Evolutionary conservation across 1,140 invertebrate genomes (phyloP), one percentile per base, ranked within the genome.

Genomic region (Brachionus sp.): DNA sequence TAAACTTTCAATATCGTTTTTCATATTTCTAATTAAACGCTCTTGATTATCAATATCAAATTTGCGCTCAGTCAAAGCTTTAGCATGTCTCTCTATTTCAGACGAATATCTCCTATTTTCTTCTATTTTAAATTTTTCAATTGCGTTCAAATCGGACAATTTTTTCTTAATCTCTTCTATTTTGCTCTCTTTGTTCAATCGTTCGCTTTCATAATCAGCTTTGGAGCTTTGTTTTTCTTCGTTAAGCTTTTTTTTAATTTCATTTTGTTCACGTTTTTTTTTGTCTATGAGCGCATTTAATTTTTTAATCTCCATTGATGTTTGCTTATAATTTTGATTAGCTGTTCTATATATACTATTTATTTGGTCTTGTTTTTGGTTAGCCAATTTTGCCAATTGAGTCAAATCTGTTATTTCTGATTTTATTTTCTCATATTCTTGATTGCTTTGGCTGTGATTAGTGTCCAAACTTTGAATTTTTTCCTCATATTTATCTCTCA

Each of bases 321-420:
- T 82, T 19, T 85, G 23, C 75, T 80, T 50, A 64, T 84, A 84
- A 25, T 90, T 88, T 35, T 82, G 68, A 25, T 88, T 85, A n/a
- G 77, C 77, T 80, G 53, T 13, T 62, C 90, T 90, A 90, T 13
- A 86, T n/a, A 7, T 87, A 84, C 85, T 92, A 91, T 77, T 90
- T 89, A 50, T 90, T 86, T 80, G 9, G 35, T 80, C 12, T 93
- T 77, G 16, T 84, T 84, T 25, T 85, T 73, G 9, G 88, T 84
- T 62, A 86, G 84, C 1, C 68, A 75, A 70, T 77, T 84, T 70
- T 39, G 85, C 25, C 84, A 70, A 12, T 85, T 85, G 19, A 84
- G 82, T 25, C 84, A 82, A 9, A 13, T 83, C 75, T 85, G 84
- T 12, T 84, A 62, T 19, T 66, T 84, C 64, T 84, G 80, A 29